Evolutionary conservation across 35 echinoderm and acorn worm genomes (phyloP).

Genomic region (Apostichopus parvimensis): DNA sequence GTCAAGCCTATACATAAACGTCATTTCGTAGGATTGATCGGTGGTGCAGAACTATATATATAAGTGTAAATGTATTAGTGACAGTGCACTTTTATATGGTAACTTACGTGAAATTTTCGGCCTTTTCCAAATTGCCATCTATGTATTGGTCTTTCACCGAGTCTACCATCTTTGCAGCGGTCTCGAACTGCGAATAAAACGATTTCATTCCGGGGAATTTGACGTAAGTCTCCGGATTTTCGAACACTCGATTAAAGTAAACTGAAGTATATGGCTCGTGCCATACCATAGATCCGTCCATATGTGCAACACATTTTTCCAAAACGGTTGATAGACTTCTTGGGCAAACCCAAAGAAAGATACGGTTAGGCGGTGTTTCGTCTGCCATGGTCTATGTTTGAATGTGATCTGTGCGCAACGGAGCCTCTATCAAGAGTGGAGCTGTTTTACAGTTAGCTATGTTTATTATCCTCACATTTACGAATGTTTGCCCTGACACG

Average conservation of each 20-base stretch:
- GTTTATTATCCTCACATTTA: no score
- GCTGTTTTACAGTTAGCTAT: no score
- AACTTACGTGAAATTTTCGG: slow-evolving; percentile 16
- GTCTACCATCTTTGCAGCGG: background rate
- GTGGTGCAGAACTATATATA: no score
- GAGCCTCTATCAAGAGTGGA: no score
- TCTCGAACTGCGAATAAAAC: background rate
- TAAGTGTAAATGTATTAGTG: no score
- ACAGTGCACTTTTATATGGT: no score
- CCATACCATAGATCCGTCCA: background rate
- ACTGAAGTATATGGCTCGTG: slow-evolving; percentile 11
- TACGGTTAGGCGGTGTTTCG: background rate
- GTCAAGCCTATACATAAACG: no score
- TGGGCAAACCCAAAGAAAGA: slow-evolving; percentile 19
- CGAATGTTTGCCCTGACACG: no score
- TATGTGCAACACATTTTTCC: background rate
- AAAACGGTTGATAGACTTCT: background rate
- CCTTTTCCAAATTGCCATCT: background rate
- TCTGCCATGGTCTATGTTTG: background rate
- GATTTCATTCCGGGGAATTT: background rate
- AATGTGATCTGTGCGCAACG: no score
- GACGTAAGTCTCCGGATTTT: background rate
- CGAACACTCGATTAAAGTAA: background rate
- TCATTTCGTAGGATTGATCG: no score
- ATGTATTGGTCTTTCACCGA: background rate